Base-by-base conservation (phyloP, 2,888 invertebrate species). In the Philereme transversata region DNA sequence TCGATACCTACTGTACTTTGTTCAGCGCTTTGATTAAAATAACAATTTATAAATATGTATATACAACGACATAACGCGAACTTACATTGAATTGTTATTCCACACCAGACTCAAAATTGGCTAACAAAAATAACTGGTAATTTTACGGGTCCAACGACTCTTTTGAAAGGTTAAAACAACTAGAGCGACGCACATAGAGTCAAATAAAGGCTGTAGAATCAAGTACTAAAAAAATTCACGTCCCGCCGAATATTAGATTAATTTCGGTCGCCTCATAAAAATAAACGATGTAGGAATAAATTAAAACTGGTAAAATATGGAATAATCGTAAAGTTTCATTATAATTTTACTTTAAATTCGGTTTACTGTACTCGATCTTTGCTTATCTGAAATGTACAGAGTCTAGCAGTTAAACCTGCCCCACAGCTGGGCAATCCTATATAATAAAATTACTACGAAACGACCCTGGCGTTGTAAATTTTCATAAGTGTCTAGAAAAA, bases 201-300 rank as follows among this genome's bases (percentile, higher is more conserved):
- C 35, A 43, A 35, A 51, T 36, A 53, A 58, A 58, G 35, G 11
- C 49, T n/a, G n/a, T n/a, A 53, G 43, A 61, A 51, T 2, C 22
- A 22, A 22, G 22, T 22, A 22, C 22, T 22, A 22, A 54, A 59
- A 60, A 59, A 58, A 55, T 64, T 58, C 58, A 63, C 56, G 60
- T 46, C 38, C 51, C 45, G 49, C 52, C 9, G 49, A 63, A 54
- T 58, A 64, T 72, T 65, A 68, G 59, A 55, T 53, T 43, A 64
- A 59, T 53, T 70, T 70, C 8, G 38, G 53, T n/a, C 53, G 48
- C 57, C 52, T 58, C 66, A 62, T 71, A 69, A 74, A 74, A 61
- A 67, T 68, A 71, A 57, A 69, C 36, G 53, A 56, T 22, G 59
- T 45, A 44, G 34, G 40, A 54, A 53, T 53, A 11, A 59, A 59